Evolutionary conservation across 2,113 vertebrate genomes (phyloP).

Genomic region (Zosterops borbonicus): DNA sequence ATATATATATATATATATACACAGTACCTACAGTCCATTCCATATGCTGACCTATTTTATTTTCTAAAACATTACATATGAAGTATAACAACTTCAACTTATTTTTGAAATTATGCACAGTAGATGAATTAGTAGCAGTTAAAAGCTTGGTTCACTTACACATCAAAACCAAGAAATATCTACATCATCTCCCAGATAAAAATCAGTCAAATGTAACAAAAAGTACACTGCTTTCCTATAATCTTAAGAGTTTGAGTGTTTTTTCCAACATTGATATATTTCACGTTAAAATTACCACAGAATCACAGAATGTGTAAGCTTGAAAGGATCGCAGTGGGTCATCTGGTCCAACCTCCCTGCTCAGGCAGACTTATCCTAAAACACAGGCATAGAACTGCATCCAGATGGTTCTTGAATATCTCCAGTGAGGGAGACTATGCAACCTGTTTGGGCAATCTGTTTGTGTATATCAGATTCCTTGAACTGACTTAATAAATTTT

Average conservation of each 20-base stretch:
- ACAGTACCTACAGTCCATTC: neutral
- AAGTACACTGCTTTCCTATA: neutral
- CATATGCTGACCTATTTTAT: neutral
- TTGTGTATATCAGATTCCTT: neutral
- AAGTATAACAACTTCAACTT: neutral
- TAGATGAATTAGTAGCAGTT: neutral
- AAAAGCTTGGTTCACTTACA: neutral
- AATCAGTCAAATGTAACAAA: neutral
- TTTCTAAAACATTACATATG: neutral
- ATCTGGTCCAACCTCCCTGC: neutral
- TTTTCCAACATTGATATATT: neutral
- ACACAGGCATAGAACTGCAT: neutral
- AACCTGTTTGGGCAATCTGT: neutral
- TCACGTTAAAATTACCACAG: neutral
- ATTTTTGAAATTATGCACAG: neutral
- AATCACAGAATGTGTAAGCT: neutral
- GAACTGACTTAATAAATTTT: neutral
- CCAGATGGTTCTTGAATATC: neutral
- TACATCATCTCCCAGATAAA: neutral
- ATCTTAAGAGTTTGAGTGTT: neutral
- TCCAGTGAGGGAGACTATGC: neutral
- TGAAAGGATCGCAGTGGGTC: neutral
- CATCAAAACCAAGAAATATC: neutral
- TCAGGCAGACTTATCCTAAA: neutral
- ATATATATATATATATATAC: neutral